Percentiles rank a stretch among this genome's conserved stretches.
These are phyloP conservation scores for Apocrypta bakeri DNA, from an alignment of 1,140 invertebrate genomes.

Conservation along the genomic window DNA sequence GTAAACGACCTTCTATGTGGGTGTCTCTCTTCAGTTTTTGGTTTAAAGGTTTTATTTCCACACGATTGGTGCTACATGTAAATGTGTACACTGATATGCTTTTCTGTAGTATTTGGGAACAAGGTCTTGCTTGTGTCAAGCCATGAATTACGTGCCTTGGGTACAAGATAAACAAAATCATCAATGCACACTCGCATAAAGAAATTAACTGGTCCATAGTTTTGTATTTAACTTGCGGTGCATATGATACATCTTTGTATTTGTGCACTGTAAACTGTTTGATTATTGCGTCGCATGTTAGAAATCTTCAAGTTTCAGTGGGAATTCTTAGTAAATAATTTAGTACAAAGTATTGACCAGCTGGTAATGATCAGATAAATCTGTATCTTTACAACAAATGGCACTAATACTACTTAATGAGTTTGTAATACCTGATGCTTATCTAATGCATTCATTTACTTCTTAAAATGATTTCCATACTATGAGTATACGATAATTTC, in stretches of 20 bases:
- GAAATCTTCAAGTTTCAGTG: not conserved
- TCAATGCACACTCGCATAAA: not conserved
- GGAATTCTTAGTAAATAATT: not conserved
- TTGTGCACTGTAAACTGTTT: not conserved
- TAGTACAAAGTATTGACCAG: not conserved
- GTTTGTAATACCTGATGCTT: too few species aligned
- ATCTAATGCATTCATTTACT: too few species aligned
- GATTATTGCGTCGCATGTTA: not conserved
- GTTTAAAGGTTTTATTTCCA: not conserved
- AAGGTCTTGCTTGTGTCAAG: not conserved
- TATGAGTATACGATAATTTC: not conserved
- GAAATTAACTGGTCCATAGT: not conserved
- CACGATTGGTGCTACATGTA: not conserved
- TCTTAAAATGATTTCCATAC: too few species aligned
- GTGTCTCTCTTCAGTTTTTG: not conserved
- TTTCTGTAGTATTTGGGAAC: not conserved
- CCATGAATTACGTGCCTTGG: slow-evolving; percentile 7
- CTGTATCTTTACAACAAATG: not conserved
- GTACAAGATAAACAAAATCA: slow-evolving; percentile 7
- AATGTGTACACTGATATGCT: not conserved
- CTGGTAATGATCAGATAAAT: not conserved
- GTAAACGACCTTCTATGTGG: not conserved
- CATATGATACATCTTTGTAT: not conserved
- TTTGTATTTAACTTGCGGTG: not conserved
- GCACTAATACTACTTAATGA: not conserved